These are phyloP conservation scores for Cyclura pinguis DNA, from an alignment of 2,797 vertebrate species.

Conservation along the genomic window DNA sequence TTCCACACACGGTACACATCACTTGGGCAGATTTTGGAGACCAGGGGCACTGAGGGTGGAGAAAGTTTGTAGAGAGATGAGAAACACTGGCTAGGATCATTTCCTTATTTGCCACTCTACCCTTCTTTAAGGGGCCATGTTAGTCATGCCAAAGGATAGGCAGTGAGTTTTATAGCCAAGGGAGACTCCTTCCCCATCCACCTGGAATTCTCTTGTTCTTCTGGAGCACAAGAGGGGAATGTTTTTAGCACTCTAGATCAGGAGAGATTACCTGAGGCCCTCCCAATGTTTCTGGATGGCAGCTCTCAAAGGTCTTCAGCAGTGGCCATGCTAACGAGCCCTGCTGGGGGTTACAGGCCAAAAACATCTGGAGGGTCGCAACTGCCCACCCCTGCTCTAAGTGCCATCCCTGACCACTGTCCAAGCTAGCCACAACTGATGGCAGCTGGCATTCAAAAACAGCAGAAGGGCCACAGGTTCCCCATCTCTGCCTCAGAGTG, in stretches of 20 bases:
- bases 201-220: neutral
- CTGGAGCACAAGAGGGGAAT: neutral
- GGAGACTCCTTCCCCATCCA: neutral
- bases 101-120: neutral
- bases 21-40: conserved; percentile 96
- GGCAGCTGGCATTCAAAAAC: neutral
- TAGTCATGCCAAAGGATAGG: neutral
- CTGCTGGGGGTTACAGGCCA: no score
- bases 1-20: conserved; percentile 97
- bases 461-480: neutral
- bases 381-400: no score
- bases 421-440: neutral
- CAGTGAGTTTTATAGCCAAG: neutral
- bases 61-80: neutral
- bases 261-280: neutral
- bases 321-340: no score
- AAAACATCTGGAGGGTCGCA: no score
- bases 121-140: neutral
- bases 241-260: neutral
- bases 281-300: neutral
- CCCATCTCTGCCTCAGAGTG: neutral
- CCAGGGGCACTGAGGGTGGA: conserved; percentile 84
- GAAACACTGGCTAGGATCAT: neutral
- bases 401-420: neutral
- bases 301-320: no score